A percentile compares a stretch with the other conserved stretches of the same genome.
Conservation (phyloP, 2,888 invertebrate species). For the Hyposoter dolosus region DNA sequence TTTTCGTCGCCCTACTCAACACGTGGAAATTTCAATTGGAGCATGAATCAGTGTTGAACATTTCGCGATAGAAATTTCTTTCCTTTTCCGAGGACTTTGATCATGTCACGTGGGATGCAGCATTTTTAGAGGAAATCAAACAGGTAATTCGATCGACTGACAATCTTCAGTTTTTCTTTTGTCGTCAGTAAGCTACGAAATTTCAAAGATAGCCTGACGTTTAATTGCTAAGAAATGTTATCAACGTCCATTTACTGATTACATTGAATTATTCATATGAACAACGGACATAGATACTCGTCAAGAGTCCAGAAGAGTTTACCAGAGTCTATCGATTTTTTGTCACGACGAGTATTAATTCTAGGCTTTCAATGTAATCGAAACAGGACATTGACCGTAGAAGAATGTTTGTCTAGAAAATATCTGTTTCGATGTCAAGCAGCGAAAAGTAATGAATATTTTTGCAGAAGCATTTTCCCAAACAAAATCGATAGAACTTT, state of each 20-base stretch:
- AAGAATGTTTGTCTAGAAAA: constrained; percentile 27
- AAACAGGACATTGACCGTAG: constrained; percentile 42
- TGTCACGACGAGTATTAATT: constrained; percentile 39
- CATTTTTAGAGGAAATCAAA: constrained; percentile 56
- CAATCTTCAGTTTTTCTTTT: neutral
- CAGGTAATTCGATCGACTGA: constrained; percentile 57
- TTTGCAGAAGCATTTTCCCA: neutral
- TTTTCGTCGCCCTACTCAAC: constrained; percentile 53
- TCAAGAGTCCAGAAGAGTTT: constrained; percentile 15
- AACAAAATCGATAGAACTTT: neutral
- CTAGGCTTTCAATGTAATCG: constrained; percentile 60
- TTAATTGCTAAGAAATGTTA: neutral
- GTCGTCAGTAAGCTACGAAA: neutral
- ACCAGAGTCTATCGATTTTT: constrained; percentile 55
- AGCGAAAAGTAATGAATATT: neutral
- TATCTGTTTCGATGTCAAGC: neutral
- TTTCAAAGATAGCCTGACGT: neutral
- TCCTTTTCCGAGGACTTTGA: neutral
- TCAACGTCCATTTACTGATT: constrained; percentile 43
- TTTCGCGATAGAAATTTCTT: constrained; percentile 68
- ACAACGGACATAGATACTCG: constrained; percentile 26
- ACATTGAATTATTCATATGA: constrained; percentile 47
- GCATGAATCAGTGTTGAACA: constrained; percentile 68
- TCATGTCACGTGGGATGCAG: constrained; percentile 49
- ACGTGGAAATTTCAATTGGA: constrained; percentile 50